These are phyloP conservation scores for Dunckerocampus dactyliophorus DNA, from an alignment of 2,113 vertebrate species.

Conservation along the genomic window DNA sequence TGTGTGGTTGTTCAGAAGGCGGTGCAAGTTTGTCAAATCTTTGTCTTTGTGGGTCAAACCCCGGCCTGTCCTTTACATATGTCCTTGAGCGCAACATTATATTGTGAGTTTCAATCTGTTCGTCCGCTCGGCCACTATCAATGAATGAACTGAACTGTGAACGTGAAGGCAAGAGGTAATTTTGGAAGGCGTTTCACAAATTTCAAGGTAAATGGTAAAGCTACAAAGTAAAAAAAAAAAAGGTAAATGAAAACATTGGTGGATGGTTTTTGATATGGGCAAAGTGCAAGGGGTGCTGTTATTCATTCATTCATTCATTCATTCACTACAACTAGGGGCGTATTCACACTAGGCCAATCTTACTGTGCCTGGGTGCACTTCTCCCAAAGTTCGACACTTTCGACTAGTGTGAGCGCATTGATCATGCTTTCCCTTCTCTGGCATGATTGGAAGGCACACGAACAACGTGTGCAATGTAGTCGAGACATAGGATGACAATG, in stretches of 20 bases:
- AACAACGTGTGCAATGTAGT: too few relatives aligned
- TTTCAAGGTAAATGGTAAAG: not conserved
- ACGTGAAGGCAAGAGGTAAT: not conserved
- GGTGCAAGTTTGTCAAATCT: not conserved
- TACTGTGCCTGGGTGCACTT: too few relatives aligned
- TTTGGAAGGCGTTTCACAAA: not conserved
- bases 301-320: not conserved
- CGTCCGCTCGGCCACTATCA: not conserved
- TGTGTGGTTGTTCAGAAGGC: not conserved
- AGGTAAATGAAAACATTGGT: not conserved
- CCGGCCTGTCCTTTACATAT: not conserved
- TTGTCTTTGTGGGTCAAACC: not conserved
- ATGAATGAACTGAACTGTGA: not conserved
- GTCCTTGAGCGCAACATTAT: not conserved
- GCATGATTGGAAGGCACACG: too few relatives aligned
- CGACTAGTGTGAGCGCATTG: too few relatives aligned
- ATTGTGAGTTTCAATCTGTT: not conserved
- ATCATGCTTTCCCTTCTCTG: too few relatives aligned
- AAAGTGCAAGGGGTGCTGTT: not conserved
- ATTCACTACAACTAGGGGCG: not conserved
- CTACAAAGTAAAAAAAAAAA: too few relatives aligned
- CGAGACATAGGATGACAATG: too few relatives aligned
- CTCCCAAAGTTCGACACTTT: too few relatives aligned
- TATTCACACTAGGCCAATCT: too few relatives aligned
- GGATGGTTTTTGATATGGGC: not conserved